Evolutionary conservation across 2,113 vertebrate species (phyloP).

Genomic region (Pica pica): DNA sequence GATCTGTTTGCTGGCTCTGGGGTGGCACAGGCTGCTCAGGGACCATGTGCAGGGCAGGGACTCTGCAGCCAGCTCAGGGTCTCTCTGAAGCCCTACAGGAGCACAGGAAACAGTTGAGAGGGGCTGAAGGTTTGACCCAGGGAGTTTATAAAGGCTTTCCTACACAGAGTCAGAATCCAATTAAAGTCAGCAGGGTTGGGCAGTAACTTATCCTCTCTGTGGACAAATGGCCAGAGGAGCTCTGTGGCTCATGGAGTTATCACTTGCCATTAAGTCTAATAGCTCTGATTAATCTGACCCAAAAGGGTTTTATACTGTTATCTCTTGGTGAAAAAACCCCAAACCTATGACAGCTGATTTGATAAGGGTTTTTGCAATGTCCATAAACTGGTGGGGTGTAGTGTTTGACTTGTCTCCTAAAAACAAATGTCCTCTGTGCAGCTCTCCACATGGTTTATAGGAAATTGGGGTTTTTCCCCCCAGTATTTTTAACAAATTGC

Average conservation of each 20-base stretch:
- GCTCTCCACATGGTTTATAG: background rate
- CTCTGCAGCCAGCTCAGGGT: background rate
- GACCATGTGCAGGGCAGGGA: background rate
- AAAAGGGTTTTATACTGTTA: background rate
- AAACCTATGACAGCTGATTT: background rate
- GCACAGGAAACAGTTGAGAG: background rate
- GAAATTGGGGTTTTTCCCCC: background rate
- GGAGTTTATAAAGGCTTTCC: background rate
- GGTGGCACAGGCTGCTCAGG: background rate
- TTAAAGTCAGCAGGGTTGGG: background rate
- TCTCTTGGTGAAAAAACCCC: background rate
- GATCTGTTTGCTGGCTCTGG: too few relatives aligned
- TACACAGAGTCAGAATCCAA: background rate
- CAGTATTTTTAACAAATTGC: background rate
- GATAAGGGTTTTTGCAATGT: background rate
- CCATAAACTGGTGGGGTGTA: background rate
- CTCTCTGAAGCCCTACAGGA: too few relatives aligned
- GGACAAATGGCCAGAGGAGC: background rate
- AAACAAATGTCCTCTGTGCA: background rate
- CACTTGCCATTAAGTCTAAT: background rate
- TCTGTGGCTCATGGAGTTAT: background rate
- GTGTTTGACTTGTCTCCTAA: background rate
- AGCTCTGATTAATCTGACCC: background rate
- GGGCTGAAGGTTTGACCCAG: background rate
- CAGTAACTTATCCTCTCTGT: background rate